phyloP scores from a whole-genome alignment of 2,797 vertebrate species.

The Cuniculus paca region DNA sequence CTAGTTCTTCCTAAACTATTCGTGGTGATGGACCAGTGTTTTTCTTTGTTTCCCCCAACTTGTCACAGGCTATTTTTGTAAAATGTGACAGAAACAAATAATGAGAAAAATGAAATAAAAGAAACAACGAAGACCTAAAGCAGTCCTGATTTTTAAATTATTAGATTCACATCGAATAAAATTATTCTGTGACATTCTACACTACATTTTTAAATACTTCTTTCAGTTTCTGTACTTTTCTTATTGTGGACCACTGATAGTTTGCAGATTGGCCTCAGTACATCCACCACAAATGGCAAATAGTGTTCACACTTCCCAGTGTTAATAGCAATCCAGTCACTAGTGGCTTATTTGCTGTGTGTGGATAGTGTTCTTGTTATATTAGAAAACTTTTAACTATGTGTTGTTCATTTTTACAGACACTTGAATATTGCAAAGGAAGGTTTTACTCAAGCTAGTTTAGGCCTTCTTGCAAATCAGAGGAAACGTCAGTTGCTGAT shows the following conservation, averaged over 20 bases:
- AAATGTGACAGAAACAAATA: constrained; percentile 50
- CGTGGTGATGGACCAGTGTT: background rate
- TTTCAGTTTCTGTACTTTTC: constrained; percentile 2
- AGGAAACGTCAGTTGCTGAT: constrained; percentile 96
- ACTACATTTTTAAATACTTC: constrained; percentile 26
- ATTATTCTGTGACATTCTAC: background rate
- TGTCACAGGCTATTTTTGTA: constrained; percentile 31
- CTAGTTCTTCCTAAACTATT: background rate
- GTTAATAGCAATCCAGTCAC: background rate
- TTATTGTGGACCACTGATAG: background rate
- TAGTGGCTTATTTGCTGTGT: constrained; percentile 22
- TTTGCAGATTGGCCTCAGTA: background rate
- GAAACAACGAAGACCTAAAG: background rate
- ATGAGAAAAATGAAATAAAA: constrained; percentile 20
- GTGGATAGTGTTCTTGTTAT: constrained; percentile 9
- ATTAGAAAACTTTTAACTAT: constrained; percentile 25
- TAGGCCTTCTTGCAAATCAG: constrained; percentile 98
- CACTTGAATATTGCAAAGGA: constrained; percentile 96
- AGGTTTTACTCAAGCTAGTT: constrained; percentile 97
- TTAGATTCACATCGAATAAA: background rate
- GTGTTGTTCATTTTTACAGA: constrained; percentile 87
- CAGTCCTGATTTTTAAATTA: background rate
- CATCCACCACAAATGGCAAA: background rate
- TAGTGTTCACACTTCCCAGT: background rate
- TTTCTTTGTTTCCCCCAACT: background rate